Evolutionary conservation across 2,888 invertebrate species (phyloP).

Genomic region (Notocelia uddmanniana): DNA sequence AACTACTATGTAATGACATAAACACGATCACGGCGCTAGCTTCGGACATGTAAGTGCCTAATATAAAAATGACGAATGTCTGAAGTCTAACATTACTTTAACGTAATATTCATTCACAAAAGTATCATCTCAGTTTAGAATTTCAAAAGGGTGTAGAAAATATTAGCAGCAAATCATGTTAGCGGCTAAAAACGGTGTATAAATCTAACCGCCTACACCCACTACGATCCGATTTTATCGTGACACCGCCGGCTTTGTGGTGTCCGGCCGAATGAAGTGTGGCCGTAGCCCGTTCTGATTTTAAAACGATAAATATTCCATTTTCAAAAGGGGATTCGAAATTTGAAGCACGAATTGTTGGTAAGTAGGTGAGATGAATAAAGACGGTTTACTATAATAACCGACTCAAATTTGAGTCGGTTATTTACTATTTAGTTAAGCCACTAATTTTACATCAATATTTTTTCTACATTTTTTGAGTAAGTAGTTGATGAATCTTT

Average conservation of each 20-base stretch:
- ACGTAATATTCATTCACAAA: neutral
- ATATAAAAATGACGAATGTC: too few species aligned
- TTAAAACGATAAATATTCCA: slow-evolving; percentile 70
- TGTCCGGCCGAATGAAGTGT: slow-evolving; percentile 71
- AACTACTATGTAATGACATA: too few species aligned
- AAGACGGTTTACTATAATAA: slow-evolving; percentile 7
- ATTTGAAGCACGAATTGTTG: slow-evolving; percentile 25
- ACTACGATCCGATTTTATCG: slow-evolving; percentile 69
- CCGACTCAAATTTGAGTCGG: neutral
- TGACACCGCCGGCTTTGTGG: slow-evolving; percentile 66
- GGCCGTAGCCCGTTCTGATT: slow-evolving; percentile 68
- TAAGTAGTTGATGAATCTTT: too few species aligned
- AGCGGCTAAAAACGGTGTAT: slow-evolving; percentile 74
- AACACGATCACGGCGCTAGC: too few species aligned
- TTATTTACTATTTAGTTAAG: neutral
- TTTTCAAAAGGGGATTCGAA: slow-evolving; percentile 48
- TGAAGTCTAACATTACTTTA: too few species aligned
- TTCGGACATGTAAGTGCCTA: too few species aligned
- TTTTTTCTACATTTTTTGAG: too few species aligned
- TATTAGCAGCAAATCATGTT: slow-evolving; percentile 75
- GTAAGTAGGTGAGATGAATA: slow-evolving; percentile 26
- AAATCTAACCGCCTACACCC: slow-evolving; percentile 77
- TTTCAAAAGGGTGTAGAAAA: slow-evolving; percentile 53
- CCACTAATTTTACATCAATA: too few species aligned
- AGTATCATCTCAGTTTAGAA: neutral